Evolutionary conservation across 2,888 invertebrate species (phyloP), one percentile per base, ranked within the genome.

Genomic region (Aromia moschata): DNA sequence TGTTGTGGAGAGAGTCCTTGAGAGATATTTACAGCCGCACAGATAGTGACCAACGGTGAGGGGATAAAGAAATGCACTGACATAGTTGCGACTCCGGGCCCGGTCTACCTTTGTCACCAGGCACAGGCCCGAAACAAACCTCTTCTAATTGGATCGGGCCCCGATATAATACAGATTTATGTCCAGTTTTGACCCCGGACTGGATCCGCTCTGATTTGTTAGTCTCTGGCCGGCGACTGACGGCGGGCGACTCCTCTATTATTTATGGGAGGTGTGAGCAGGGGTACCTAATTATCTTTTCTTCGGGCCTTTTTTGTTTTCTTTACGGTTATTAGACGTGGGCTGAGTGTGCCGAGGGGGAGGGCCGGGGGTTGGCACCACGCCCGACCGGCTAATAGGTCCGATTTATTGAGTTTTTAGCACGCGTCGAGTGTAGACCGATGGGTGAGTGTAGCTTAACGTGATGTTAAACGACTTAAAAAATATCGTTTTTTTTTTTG

Each of bases 151-250:
- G 78, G 79, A 75, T 73, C 71, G 73, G 71, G 71, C 69, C 72
- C 74, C 76, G 78, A 79, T 79, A 78, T 79, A 77, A 79, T 79
- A 79, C 77, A 77, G 77, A 79, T 79, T 79, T 79, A 79, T 79
- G 77, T 75, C 70, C 71, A 75, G 75, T 77, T 77, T 78, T 76
- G 70, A 74, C 68, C 70, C 70, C 75, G 75, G 77, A 77, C 76
- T 76, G 75, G 75, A 67, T 68, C 65, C 54, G 37, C 62, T 67
- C 74, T 79, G 78, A 79, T 79, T 78, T 79, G 77, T 78, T 70
- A 70, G 70, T 69, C 75, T 65, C 51, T 54, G 55, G 45, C 56
- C 52, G 58, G 58, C 62, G 36, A 31, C 43, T 46, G 65, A 60
- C 65, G 58, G 3, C 9, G 37, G 12, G 20, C 25, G n/a, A n/a